Evolutionary conservation across 2,888 invertebrate genomes (phyloP), one percentile per base, ranked within the genome.

Genomic region (Fragum whitleyi): DNA sequence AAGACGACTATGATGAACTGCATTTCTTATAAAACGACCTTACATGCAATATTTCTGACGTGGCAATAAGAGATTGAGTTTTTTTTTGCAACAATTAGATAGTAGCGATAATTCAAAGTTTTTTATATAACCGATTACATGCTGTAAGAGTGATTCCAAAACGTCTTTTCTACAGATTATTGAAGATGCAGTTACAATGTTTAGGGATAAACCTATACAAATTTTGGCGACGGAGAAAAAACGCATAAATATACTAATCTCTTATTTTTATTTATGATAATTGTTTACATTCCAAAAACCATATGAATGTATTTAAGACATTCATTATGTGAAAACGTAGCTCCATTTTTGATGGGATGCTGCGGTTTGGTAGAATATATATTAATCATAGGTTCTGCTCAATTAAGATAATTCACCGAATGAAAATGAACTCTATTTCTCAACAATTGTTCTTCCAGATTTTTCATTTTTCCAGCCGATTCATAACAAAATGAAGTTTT

Each of bases 401-500:
- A 61, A 61, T 61, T 61, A 32, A 16, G 11, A 29, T 61, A 32
- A 11, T 61, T 26, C 21, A 7, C n/a, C 32, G 29, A 32, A 61
- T 61, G 29, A 61, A 61, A 61, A 61, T 61, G 29, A 61, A 61
- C 32, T 61, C 32, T 61, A 32, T 61, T 29, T 32, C n/a, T 19
- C 61, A 61, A 61, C 61, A 61, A 61, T 61, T 61, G 61, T 29
- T 61, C 61, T n/a, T 29, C 61, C 61, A 61, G 61, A 61, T 61
- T 61, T 47, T n/a, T 47, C 47, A 47, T 47, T 47, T 47, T 47
- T 47, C 47, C 14, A 47, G 47, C 14, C 47, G 19, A 14, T 47
- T 47, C n/a, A 47, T n/a, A 47, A 36, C 5, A 36, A 36, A 36
- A 9, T 9, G n/a, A n/a, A n/a, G n/a, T n/a, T n/a, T n/a, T n/a